A percentile compares a stretch with the other conserved stretches of the same genome.
Evolutionary conservation across 2,797 vertebrate species (phyloP).

Genomic region (Delichon dasypus): DNA sequence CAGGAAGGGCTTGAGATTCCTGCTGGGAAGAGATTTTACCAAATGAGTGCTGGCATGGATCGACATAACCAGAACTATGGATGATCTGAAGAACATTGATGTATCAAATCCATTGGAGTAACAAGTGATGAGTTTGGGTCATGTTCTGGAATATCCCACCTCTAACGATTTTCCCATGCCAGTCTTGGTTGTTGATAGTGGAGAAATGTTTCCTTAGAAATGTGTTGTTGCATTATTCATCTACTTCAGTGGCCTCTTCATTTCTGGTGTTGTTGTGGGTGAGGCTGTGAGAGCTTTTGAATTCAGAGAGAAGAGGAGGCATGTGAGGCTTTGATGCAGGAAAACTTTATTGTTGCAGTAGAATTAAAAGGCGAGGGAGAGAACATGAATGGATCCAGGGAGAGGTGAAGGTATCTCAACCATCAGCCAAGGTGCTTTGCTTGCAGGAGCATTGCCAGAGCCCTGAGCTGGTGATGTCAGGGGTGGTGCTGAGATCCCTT

Average conservation of each 20-base stretch:
- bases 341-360: neutral
- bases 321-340: fast-evolving
- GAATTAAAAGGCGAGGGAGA: no score
- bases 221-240: no score
- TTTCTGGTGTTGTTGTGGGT: fast-evolving
- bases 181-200: no score
- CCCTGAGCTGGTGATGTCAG: fast-evolving
- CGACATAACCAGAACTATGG: fast-evolving
- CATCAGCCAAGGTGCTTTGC: neutral
- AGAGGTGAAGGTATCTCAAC: fast-evolving
- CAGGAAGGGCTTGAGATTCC: neutral
- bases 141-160: neutral
- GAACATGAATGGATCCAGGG: no score
- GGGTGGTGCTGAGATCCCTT: fast-evolving
- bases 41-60: neutral
- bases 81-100: no score
- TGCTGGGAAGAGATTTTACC: neutral
- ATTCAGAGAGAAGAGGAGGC: neutral
- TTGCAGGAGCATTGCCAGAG: neutral
- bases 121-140: no score
- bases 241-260: no score
- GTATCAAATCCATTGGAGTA: neutral
- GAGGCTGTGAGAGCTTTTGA: fast-evolving
- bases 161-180: fast-evolving
- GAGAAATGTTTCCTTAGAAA: no score